These are phyloP conservation scores for Aphidius ervi DNA, from an alignment of 1,140 invertebrate genomes.

Conservation along the genomic window DNA sequence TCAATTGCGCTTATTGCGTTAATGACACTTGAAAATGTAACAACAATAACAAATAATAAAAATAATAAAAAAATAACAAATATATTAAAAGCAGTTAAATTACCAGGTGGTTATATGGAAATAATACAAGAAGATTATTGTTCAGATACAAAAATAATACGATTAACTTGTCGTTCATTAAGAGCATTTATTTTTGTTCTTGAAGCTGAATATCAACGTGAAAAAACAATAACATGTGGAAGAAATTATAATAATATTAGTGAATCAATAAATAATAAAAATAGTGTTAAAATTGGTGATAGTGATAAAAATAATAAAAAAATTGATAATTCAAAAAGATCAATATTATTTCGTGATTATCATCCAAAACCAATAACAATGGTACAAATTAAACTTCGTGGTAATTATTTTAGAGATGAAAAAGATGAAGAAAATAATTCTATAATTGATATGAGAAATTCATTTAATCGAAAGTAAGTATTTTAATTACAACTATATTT, in stretches of 20 bases:
- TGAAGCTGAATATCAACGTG: constrained; percentile 40
- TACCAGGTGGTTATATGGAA: constrained; percentile 42
- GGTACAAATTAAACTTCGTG: constrained; percentile 27
- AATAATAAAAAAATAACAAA: constrained; percentile 26
- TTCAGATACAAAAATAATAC: constrained; percentile 32
- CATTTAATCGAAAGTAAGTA: constrained; percentile 39
- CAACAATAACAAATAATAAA: constrained; percentile 25
- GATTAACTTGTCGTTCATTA: constrained; percentile 45
- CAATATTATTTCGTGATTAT: neutral
- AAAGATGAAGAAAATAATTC: constrained; percentile 27
- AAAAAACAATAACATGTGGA: constrained; percentile 35
- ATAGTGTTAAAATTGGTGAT: constrained; percentile 20
- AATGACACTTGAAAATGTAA: constrained; percentile 24
- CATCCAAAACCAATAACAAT: neutral
- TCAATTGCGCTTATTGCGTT: constrained; percentile 22
- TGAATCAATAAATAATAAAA: neutral
- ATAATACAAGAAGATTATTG: constrained; percentile 44
- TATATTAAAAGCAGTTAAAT: constrained; percentile 33
- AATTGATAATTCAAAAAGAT: constrained; percentile 4
- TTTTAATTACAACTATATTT: neutral
- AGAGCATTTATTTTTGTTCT: constrained; percentile 44
- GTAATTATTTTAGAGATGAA: constrained; percentile 37
- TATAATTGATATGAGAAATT: constrained; percentile 36
- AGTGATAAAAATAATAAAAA: constrained; percentile 26
- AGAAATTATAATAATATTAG: constrained; percentile 21